phyloP scores from a whole-genome alignment of 2,113 vertebrate species.

The Egretta garzetta region DNA sequence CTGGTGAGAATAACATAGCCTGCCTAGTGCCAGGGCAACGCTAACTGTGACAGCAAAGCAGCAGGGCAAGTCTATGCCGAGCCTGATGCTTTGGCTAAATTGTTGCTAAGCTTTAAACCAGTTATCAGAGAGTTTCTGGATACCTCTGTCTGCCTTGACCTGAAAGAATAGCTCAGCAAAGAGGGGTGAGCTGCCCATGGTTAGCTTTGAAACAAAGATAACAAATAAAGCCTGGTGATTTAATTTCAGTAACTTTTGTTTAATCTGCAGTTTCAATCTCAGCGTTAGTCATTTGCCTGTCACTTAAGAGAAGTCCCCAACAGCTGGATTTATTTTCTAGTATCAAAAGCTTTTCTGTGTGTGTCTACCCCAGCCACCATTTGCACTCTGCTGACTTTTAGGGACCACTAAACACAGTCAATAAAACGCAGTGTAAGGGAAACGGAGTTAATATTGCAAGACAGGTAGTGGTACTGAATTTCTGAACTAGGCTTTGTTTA shows the following conservation, averaged over 20 bases:
- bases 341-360: background rate
- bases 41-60: background rate
- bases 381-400: background rate
- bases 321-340: background rate
- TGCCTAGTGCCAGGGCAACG: background rate
- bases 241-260: background rate
- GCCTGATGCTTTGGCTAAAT: background rate
- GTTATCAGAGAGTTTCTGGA: background rate
- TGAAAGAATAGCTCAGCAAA: background rate
- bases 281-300: background rate
- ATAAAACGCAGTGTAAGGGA: background rate
- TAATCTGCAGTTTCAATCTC: background rate
- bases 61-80: background rate
- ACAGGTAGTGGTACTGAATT: background rate
- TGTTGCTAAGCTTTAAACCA: background rate
- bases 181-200: background rate
- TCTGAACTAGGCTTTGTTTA: background rate
- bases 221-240: background rate
- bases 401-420: background rate
- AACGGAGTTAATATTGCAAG: background rate
- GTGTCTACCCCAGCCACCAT: background rate
- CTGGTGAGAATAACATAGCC: accelerated
- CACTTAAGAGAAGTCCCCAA: background rate
- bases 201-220: background rate
- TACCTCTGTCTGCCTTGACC: background rate